A percentile compares a stretch with the other conserved stretches of the same genome.
Conservation (phyloP, 2,888 invertebrate species). For the Eilema caniola region DNA sequence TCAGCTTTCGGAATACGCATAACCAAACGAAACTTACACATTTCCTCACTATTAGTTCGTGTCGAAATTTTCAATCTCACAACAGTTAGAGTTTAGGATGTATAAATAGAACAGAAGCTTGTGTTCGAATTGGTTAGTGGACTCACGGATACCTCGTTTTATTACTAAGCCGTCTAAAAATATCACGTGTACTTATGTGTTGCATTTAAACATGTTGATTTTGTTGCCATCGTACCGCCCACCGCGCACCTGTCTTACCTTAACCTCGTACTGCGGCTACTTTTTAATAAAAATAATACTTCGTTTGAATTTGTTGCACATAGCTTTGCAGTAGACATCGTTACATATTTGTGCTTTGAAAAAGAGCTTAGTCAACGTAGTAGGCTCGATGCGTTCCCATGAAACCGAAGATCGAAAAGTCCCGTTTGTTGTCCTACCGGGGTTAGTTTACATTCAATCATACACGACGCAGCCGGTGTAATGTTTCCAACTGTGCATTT, state of each 20-base stretch:
- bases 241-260: constrained; percentile 71
- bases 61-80: constrained; percentile 44
- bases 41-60: constrained; percentile 60
- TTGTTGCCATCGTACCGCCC: constrained; percentile 63
- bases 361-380: constrained; percentile 12
- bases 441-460: constrained; percentile 73
- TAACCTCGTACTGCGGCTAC: constrained; percentile 56
- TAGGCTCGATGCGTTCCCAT: constrained; percentile 56
- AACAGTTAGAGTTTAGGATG: constrained; percentile 38
- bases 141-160: constrained; percentile 59
- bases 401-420: constrained; percentile 51
- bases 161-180: constrained; percentile 73
- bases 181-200: constrained; percentile 65
- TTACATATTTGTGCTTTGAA: constrained; percentile 17
- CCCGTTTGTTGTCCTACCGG: constrained; percentile 55
- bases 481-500: constrained; percentile 82
- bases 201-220: constrained; percentile 69
- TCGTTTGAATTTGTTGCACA: constrained; percentile 13
- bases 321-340: constrained; percentile 7
- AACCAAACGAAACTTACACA: constrained; percentile 64
- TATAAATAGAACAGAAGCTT: constrained; percentile 64
- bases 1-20: constrained; percentile 73
- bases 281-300: constrained; percentile 29
- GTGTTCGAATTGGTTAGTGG: constrained; percentile 61
- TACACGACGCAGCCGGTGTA: constrained; percentile 63